A percentile compares a stretch with the other conserved stretches of the same genome.
phyloP scores from a whole-genome alignment of 2,888 invertebrate species.

The Patella pellucida region DNA sequence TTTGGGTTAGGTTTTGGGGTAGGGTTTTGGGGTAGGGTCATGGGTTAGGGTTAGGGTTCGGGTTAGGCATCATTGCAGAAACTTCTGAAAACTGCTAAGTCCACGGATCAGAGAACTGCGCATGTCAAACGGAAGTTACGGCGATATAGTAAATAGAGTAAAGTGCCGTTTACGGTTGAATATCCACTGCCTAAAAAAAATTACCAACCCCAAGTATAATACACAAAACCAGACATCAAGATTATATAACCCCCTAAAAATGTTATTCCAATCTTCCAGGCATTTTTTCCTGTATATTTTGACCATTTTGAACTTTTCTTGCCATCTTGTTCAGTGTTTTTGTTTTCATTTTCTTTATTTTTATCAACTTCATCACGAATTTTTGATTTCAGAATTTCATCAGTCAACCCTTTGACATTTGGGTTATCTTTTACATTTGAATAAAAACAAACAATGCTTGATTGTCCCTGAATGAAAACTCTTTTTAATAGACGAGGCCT shows the following conservation, averaged over 20 bases:
- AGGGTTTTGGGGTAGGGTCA: too few species aligned
- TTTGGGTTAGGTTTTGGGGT: too few species aligned
- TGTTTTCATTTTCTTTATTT: slow-evolving; percentile 3
- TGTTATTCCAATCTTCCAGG: slow-evolving; percentile 61
- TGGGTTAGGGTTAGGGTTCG: too few species aligned
- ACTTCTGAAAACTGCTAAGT: too few species aligned
- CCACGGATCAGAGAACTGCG: too few species aligned
- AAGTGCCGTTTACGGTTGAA: too few species aligned
- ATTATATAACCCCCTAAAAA: slow-evolving; percentile 43
- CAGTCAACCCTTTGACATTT: slow-evolving; percentile 27
- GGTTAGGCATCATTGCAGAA: too few species aligned
- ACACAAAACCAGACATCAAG: slow-evolving; percentile 40
- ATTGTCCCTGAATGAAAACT: slow-evolving; percentile 1
- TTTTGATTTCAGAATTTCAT: slow-evolving; percentile 29
- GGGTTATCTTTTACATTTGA: slow-evolving; percentile 19
- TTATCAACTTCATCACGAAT: not conserved
- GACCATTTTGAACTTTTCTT: slow-evolving; percentile 7
- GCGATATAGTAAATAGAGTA: too few species aligned
- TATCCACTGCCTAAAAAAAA: too few species aligned
- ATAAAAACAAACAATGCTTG: slow-evolving; percentile 22
- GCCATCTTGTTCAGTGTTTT: not conserved
- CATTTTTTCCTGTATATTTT: slow-evolving; percentile 49
- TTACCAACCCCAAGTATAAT: slow-evolving; percentile 52
- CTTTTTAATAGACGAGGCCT: not conserved
- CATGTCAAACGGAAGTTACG: too few species aligned